Conservation (phyloP, 2,113 vertebrate species). For the Colossoma macropomum region DNA sequence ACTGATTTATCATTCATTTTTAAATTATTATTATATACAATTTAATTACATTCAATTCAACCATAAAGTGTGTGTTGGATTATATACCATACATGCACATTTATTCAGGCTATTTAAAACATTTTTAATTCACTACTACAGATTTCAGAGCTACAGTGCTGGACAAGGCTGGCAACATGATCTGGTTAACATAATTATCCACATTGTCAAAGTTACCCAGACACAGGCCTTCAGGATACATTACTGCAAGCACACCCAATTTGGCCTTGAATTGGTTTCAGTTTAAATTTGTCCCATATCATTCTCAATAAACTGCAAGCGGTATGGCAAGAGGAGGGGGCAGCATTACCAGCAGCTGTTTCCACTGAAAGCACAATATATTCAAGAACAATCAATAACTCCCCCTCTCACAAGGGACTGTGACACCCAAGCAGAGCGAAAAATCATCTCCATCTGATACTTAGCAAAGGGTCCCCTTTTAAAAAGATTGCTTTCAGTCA, state of each 20-base stretch:
- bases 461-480: slow-evolving; percentile 89
- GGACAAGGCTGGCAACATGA: slow-evolving; percentile 55
- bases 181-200: slow-evolving; percentile 73
- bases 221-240: slow-evolving; percentile 73
- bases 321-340: slow-evolving; percentile 65
- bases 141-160: slow-evolving; percentile 2
- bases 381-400: slow-evolving; percentile 92
- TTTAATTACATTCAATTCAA: too few relatives aligned
- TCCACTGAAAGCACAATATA: slow-evolving; percentile 87
- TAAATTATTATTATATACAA: too few relatives aligned
- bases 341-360: slow-evolving; percentile 85
- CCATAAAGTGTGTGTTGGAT: too few relatives aligned
- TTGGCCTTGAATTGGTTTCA: slow-evolving; percentile 79
- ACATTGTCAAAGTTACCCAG: slow-evolving; percentile 63
- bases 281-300: slow-evolving; percentile 82
- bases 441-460: slow-evolving; percentile 92
- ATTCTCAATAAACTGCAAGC: slow-evolving; percentile 74
- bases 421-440: slow-evolving; percentile 88
- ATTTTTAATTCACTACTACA: not conserved
- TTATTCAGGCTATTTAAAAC: not conserved
- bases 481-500: slow-evolving; percentile 95
- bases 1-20: too few relatives aligned
- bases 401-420: slow-evolving; percentile 75
- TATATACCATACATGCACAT: not conserved
- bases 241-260: slow-evolving; percentile 68